phyloP scores from a whole-genome alignment of 2,113 vertebrate species.

The Passer domesticus region DNA sequence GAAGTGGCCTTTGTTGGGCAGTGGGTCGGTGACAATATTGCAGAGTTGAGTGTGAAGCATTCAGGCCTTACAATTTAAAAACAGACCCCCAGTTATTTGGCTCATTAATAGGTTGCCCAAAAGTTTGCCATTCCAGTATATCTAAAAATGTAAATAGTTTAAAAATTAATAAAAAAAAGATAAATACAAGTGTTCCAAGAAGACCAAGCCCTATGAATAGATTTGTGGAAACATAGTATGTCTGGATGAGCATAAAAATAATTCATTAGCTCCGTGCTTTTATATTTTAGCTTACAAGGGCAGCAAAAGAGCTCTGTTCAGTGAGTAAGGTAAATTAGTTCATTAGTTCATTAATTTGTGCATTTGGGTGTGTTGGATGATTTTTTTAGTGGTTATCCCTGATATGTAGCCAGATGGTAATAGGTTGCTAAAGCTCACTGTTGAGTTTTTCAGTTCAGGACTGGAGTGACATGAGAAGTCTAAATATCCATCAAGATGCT shows the following conservation, averaged over 20 bases:
- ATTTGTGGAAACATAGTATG: background rate
- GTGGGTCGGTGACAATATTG: background rate
- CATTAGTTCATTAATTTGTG: background rate
- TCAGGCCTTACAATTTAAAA: slow-evolving; percentile 31
- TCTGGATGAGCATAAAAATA: background rate
- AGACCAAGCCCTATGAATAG: background rate
- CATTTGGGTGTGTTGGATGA: background rate
- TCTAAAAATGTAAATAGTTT: background rate
- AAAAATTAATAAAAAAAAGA: background rate
- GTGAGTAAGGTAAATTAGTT: background rate
- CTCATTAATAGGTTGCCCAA: background rate
- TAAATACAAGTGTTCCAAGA: background rate
- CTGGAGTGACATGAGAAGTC: background rate
- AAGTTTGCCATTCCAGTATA: background rate
- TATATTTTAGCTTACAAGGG: background rate
- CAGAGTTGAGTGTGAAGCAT: background rate
- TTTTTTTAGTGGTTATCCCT: background rate
- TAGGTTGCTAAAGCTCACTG: background rate
- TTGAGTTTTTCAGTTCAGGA: background rate
- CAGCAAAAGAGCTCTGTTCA: background rate
- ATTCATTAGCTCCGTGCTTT: background rate
- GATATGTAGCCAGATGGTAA: background rate
- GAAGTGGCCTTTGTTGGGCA: background rate
- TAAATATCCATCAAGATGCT: background rate
- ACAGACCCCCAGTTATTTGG: background rate